These are phyloP conservation scores for Leucoraja ocellata DNA, from an alignment of 2,797 vertebrate genomes.

Conservation along the genomic window DNA sequence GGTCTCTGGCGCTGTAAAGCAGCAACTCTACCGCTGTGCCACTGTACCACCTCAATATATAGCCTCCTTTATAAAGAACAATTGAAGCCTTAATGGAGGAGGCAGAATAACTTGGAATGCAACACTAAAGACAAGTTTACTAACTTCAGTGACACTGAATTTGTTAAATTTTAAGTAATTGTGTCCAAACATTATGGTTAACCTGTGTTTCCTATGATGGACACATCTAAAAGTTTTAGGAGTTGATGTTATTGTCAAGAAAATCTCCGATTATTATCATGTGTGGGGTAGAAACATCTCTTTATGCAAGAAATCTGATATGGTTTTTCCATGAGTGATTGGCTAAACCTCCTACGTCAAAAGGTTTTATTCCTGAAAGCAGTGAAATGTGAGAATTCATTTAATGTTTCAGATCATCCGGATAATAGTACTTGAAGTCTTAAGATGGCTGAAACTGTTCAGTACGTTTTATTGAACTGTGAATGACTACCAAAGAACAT, in stretches of 20 bases:
- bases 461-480: neutral
- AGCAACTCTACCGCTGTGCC: no score
- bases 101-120: neutral
- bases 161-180: neutral
- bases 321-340: neutral
- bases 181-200: neutral
- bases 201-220: neutral
- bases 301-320: neutral
- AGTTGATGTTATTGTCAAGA: neutral
- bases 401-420: neutral
- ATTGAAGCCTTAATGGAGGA: neutral
- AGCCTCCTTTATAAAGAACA: neutral
- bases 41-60: no score
- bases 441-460: neutral
- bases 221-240: neutral
- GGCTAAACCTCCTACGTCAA: neutral
- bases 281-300: neutral
- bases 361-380: neutral
- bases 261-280: neutral
- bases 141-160: neutral
- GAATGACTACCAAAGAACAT: neutral
- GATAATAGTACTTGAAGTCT: neutral
- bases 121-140: neutral
- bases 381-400: neutral
- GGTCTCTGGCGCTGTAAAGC: no score